Conservation (phyloP, 2,113 vertebrate genomes). For the Ibidorhyncha struthersii region DNA sequence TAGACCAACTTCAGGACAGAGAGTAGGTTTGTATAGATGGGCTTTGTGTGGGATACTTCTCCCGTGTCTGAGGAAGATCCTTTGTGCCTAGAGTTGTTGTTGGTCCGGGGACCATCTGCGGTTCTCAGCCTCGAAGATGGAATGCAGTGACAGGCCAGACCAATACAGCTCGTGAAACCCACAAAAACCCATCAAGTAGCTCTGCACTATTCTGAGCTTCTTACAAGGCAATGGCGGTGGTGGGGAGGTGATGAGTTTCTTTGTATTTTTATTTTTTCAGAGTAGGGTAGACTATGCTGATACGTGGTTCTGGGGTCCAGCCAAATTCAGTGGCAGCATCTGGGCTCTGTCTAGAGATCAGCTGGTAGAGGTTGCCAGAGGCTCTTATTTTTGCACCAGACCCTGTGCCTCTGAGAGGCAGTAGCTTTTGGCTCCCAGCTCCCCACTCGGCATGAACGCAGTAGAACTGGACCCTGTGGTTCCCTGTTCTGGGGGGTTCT, state of each 20-base stretch:
- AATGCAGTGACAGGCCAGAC: not conserved
- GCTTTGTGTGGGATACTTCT: not conserved
- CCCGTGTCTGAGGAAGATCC: not conserved
- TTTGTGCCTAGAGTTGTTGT: not conserved
- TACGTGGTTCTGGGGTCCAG: not conserved
- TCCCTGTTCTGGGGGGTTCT: not conserved
- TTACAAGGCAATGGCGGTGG: rapidly evolving
- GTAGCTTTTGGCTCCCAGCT: not conserved
- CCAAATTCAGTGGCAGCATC: not conserved
- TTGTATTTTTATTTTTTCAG: not conserved
- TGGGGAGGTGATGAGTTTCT: not conserved
- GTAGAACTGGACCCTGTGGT: not conserved
- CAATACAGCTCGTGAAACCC: not conserved
- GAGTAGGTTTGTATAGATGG: not conserved
- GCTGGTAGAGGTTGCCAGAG: not conserved
- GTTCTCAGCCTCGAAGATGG: not conserved
- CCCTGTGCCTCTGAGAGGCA: not conserved
- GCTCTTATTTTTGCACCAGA: not conserved
- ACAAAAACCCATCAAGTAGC: not conserved
- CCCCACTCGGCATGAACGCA: not conserved
- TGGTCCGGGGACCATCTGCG: not conserved
- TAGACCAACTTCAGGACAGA: not conserved
- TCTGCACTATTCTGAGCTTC: not conserved
- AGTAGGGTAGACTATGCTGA: not conserved
- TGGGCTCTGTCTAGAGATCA: not conserved